These are phyloP conservation scores for Drosophila neonasuta DNA, from an alignment of 2,888 invertebrate genomes.

Conservation along the genomic window DNA sequence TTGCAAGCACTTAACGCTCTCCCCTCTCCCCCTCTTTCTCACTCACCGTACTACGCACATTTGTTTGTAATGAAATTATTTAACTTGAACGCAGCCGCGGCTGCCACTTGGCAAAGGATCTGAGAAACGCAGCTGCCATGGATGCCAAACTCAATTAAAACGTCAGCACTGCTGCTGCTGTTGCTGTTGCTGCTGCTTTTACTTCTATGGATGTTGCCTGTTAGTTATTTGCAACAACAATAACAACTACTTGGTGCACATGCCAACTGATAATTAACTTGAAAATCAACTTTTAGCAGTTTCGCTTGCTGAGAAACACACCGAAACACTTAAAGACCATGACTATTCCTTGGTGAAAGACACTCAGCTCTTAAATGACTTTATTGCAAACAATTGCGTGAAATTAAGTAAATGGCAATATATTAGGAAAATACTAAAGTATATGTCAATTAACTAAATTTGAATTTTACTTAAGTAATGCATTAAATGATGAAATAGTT, in stretches of 20 bases:
- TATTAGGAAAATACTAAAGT: too few species aligned
- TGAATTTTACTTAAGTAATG: too few species aligned
- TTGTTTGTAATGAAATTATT: slow-evolving; percentile 74
- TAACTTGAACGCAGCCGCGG: slow-evolving; percentile 60
- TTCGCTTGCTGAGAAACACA: slow-evolving; percentile 11
- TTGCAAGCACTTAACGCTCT: slow-evolving; percentile 41
- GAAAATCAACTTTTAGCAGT: slow-evolving; percentile 65
- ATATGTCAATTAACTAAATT: too few species aligned
- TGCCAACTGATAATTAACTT: slow-evolving; percentile 76
- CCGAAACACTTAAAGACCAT: slow-evolving; percentile 28
- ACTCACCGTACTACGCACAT: slow-evolving; percentile 35
- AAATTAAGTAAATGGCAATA: too few species aligned
- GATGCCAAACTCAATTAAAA: slow-evolving; percentile 74
- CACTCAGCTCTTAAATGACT: background rate
- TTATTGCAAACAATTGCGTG: too few species aligned
- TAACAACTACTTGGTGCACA: slow-evolving; percentile 61
- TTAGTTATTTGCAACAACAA: slow-evolving; percentile 57
- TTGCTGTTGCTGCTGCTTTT: slow-evolving; percentile 14
- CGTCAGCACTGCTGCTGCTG: slow-evolving; percentile 57
- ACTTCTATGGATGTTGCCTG: slow-evolving; percentile 21
- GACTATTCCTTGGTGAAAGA: slow-evolving; percentile 14
- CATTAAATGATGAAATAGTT: too few species aligned
- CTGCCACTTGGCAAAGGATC: slow-evolving; percentile 31
- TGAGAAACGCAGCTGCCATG: slow-evolving; percentile 62
- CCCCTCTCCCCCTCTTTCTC: background rate